Base-by-base conservation (phyloP, 2,888 invertebrate species). In the Mythimna albipuncta region DNA sequence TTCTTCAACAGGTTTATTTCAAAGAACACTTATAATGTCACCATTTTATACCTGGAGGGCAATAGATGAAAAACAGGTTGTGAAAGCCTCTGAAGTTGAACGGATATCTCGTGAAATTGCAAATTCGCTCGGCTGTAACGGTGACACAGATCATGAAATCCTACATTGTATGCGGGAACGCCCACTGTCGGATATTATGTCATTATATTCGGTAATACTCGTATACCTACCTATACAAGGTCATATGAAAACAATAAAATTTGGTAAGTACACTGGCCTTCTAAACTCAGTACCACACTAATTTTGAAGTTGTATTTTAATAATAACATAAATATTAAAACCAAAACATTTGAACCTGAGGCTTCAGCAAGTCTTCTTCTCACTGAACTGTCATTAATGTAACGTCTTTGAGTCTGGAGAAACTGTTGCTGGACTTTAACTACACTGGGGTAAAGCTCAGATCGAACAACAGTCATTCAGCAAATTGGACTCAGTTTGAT, bases 21-120 rank as follows among this genome's bases (percentile, higher is more conserved):
- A 97, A 85, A 96, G 97, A 89, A 97, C 97, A 16, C 97, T 98
- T 75, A 91, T 98, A 35, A 98, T 98, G 97, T 98, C 98, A 21
- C 96, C 96, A 26, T 87, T 59, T 96, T 97, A 91, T 82, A 91
- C 94, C 78, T 95, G 93, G 95, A 93, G 89, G 85, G 90, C 90
- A 57, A 86, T 93, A 47, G 92, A 92, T 78, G 92, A 91, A 77
- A 87, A 86, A 72, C 85, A 64, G 63, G 72, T 75, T 32, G 74
- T 86, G 54, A 89, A 90, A 77, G 87, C 92, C 32, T 85, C 88
- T 59, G 92, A 95, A 84, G 91, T 95, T 16, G 95, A 95, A 81
- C 89, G 90, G 64, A 91, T 96, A 64, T 97, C 97, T 9, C 95
- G 96, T 65, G 96, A 97, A 83, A 91, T 98, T 71, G 97, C 97